Evolutionary conservation across 2,113 vertebrate species (phyloP).

Genomic region (Lynx canadensis): DNA sequence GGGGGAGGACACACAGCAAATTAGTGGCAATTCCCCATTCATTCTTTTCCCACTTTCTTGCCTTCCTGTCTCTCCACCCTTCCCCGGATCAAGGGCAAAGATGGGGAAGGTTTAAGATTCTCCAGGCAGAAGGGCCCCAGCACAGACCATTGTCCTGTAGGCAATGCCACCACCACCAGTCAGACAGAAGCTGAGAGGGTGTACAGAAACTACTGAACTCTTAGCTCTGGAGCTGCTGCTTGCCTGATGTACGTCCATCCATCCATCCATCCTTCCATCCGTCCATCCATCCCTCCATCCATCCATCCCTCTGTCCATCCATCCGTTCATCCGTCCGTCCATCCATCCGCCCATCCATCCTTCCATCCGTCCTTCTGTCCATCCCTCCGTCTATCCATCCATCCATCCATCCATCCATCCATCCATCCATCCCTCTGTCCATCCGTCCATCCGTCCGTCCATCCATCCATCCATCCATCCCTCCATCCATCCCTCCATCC

Average conservation of each 20-base stretch:
- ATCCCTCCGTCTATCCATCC: rapidly evolving
- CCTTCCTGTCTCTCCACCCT: neutral
- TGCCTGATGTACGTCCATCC: neutral
- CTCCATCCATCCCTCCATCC: rapidly evolving
- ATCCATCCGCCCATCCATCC: rapidly evolving
- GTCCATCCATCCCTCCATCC: rapidly evolving
- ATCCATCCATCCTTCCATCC: neutral
- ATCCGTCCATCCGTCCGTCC: rapidly evolving
- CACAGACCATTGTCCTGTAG: neutral
- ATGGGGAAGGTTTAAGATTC: neutral
- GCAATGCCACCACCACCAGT: neutral
- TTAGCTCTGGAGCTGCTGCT: neutral
- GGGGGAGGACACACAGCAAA: neutral
- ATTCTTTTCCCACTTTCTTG: neutral
- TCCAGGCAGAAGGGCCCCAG: neutral
- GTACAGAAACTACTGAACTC: neutral
- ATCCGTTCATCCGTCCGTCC: rapidly evolving
- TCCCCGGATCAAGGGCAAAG: neutral
- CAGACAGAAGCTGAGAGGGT: neutral
- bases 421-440: rapidly evolving
- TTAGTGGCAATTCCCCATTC: neutral
- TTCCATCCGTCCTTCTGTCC: rapidly evolving
- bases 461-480: rapidly evolving
- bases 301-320: rapidly evolving
- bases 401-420: rapidly evolving